These are phyloP conservation scores for Epicauta chinensis DNA, from an alignment of 1,140 invertebrate species.

Conservation along the genomic window DNA sequence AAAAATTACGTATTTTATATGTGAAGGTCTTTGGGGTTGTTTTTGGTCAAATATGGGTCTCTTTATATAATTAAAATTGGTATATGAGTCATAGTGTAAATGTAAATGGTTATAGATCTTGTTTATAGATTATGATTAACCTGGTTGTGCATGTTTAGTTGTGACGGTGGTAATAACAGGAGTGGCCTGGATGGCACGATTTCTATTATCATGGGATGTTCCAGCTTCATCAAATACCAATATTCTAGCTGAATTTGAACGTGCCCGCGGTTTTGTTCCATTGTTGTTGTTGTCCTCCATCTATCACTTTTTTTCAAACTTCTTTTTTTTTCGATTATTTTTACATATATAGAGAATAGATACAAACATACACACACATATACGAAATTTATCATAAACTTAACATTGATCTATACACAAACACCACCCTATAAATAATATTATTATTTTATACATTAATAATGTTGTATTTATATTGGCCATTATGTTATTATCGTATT, in stretches of 20 bases:
- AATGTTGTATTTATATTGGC: background rate
- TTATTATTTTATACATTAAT: background rate
- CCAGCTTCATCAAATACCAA: constrained; percentile 46
- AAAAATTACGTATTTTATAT: too few relatives aligned
- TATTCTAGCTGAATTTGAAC: constrained; percentile 50
- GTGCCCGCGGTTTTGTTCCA: constrained; percentile 41
- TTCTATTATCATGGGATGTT: constrained; percentile 12
- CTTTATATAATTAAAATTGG: background rate
- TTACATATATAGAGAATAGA: background rate
- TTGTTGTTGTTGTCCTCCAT: constrained; percentile 38
- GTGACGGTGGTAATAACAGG: constrained; percentile 8
- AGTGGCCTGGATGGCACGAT: constrained; percentile 5
- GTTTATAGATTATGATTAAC: constrained; percentile 1
- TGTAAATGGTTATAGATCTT: background rate
- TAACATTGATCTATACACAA: constrained; percentile 12
- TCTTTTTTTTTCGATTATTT: background rate
- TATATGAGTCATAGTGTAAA: constrained; percentile 2
- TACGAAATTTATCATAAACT: constrained; percentile 12
- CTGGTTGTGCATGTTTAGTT: constrained; percentile 17
- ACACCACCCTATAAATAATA: constrained; percentile 1
- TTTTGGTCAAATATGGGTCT: background rate
- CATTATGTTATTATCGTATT: constrained; percentile 8
- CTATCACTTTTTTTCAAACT: constrained; percentile 28
- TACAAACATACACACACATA: background rate
- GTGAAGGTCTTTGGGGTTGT: background rate